Evolutionary conservation across 2,888 invertebrate species (phyloP).

Genomic region (Hydrotaea cyrtoneurina): DNA sequence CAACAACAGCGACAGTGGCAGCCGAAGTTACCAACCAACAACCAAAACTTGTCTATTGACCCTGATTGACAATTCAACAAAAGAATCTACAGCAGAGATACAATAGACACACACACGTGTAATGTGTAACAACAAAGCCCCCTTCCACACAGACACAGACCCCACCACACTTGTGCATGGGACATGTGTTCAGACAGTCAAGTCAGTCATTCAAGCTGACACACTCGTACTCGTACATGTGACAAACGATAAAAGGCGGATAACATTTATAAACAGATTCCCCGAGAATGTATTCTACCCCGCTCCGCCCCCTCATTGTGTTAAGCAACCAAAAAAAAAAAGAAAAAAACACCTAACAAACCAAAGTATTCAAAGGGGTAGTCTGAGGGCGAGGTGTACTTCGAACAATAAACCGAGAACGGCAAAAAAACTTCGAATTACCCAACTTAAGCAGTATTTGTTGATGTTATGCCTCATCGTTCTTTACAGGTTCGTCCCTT

Average conservation of each 20-base stretch:
- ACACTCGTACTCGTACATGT: conserved; percentile 8
- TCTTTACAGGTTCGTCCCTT: not conserved
- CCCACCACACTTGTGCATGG: too few species aligned
- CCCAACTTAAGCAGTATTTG: conserved; percentile 2
- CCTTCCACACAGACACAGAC: too few species aligned
- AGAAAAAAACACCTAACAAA: not conserved
- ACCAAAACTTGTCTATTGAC: conserved; percentile 51
- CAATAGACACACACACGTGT: not conserved
- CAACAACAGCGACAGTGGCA: not conserved
- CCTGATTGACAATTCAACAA: conserved; percentile 63
- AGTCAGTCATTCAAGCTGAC: too few species aligned
- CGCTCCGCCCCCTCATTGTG: too few species aligned
- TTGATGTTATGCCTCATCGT: conserved; percentile 8
- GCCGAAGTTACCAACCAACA: conserved; percentile 35
- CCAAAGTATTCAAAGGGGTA: not conserved
- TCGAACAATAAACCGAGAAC: not conserved
- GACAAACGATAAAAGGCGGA: conserved; percentile 27
- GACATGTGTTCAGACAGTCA: too few species aligned
- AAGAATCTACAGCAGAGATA: conserved; percentile 27
- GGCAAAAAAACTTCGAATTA: not conserved
- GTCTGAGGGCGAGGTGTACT: not conserved
- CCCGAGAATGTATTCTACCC: not conserved
- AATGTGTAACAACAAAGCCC: too few species aligned
- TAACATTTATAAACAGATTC: conserved; percentile 47
- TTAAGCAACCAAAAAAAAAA: too few species aligned